A percentile compares a stretch with the other conserved stretches of the same genome.
Evolutionary conservation across 2,888 invertebrate genomes (phyloP).

Genomic region (Drosophila buzzatii): DNA sequence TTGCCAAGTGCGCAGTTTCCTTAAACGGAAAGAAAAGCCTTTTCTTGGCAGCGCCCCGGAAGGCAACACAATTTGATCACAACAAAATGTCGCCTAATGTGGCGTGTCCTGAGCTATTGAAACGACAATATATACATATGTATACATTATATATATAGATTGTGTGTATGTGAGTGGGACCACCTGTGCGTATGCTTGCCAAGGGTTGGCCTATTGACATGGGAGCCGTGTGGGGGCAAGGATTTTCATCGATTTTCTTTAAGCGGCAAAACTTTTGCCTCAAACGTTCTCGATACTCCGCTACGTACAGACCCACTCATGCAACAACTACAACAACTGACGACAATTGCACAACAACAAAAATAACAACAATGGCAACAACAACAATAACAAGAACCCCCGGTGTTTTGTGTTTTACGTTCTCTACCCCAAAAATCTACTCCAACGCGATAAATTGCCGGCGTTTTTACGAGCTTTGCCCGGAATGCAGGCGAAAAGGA

Average conservation of each 20-base stretch:
- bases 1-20: constrained; percentile 61
- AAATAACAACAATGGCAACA: constrained; percentile 34
- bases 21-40: constrained; percentile 33
- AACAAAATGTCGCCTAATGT: constrained; percentile 79
- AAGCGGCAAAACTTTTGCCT: constrained; percentile 55
- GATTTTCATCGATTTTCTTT: constrained; percentile 72
- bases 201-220: constrained; percentile 22
- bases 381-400: constrained; percentile 34
- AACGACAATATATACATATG: constrained; percentile 4
- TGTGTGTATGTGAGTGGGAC: constrained; percentile 17
- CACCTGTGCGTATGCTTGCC: constrained; percentile 59
- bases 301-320: constrained; percentile 58
- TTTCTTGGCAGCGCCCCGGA: constrained; percentile 36
- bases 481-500: constrained; percentile 58
- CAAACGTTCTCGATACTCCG: constrained; percentile 35
- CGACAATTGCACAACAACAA: constrained; percentile 54
- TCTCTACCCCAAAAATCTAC: constrained; percentile 64
- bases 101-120: constrained; percentile 56
- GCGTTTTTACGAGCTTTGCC: constrained; percentile 70
- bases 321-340: constrained; percentile 59
- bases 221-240: constrained; percentile 2
- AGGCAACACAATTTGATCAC: constrained; percentile 65
- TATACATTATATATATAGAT: constrained; percentile 1
- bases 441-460: constrained; percentile 77
- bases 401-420: constrained; percentile 21